Evolutionary conservation across 2,888 invertebrate genomes (phyloP), one percentile per base, ranked within the genome.

Genomic region (Dicyrtoma fusca): DNA sequence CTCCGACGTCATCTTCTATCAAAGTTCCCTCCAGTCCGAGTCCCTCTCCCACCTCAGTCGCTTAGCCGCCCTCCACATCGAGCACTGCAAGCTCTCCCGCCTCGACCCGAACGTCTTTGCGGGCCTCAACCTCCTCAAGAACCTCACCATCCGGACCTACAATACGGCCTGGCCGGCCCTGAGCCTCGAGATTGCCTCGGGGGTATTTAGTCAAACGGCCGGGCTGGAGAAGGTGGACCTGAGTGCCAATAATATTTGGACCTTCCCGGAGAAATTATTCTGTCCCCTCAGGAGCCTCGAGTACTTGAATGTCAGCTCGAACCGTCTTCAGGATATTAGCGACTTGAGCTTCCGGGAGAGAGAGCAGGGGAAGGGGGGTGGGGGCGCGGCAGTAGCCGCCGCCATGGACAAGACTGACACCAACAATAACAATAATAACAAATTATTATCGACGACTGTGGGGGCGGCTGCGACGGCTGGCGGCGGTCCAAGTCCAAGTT

Each of bases 221-320:
- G 91, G 92, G 83, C 86, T 94, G 81, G 94, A 94, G 84, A 88
- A 91, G 80, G 86, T 94, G 76, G 94, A 95, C 83, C 86, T 95
- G 77, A 93, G 92, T 82, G 90, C 89, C 82, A 94, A 94, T 84
- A 94, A 94, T 84, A 92, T 94, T 82, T 92, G 92, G 92, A 91
- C 92, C 69, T 89, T 94, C 83, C 93, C 94, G 23, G 92, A 92
- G 81, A 90, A 90, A 82, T 87, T 93, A 76, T 94, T 94, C 84
- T 94, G 94, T 82, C 89, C 92, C 1, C 84, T 94, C 80, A 92
- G 91, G 82, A 92, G 91, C 82, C 86, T 94, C 81, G 89, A 91
- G 74, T 87, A 88, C 77, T 85, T 95, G 79, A 95, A 95, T 83
- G 89, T 95, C 81, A 94, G 94, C 77, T 89, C 90, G 81, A 95